Base-by-base conservation (phyloP, 1,140 invertebrate species). In the Bombus haemorrhoidalis region DNA sequence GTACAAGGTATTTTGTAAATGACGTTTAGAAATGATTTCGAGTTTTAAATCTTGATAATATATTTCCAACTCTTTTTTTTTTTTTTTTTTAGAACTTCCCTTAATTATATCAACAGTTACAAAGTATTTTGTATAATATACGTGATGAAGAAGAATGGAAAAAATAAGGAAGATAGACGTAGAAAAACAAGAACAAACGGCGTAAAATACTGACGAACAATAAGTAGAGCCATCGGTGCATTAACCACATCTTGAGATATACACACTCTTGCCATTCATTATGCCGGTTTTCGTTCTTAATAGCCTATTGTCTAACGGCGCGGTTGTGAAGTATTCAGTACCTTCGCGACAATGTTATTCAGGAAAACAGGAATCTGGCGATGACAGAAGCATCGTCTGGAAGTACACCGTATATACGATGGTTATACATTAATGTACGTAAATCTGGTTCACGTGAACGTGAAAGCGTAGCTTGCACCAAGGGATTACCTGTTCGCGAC, bases 301-400 rank as follows among this genome's bases (percentile, higher is more conserved):
- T 69, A 69, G 79, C 66, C 78, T 37, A 81, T 85, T 85, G 71
- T 85, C 34, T 68, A 34, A 22, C 37, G 5, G 6, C 12, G 69
- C 9, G 43, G 59, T 74, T 66, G 79, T 75, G 81, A 75, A 68
- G 47, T 57, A 81, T 85, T 64, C 71, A 22, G 34, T 57, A 53
- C 34, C 84, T 69, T 85, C 22, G 34, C 59, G 34, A 74, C 71
- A 43, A 66, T 57, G 15, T 81, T 57, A 66, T 43, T 72, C 53
- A 4, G 32, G 28, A 37, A 74, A 43, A 43, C 12, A 34, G 32
- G 32, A 73, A 74, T 47, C 83, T 57, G 71, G 10, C 34, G 71
- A 85, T 68, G 69, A 66, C 69, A 53, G 83, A 74, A 80, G 53
- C 83, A 28, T 74, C 69, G 57, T 81, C 68, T 81, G 22, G 12